Conservation (phyloP, 2,113 vertebrate genomes). For the Tachysurus vachellii region DNA sequence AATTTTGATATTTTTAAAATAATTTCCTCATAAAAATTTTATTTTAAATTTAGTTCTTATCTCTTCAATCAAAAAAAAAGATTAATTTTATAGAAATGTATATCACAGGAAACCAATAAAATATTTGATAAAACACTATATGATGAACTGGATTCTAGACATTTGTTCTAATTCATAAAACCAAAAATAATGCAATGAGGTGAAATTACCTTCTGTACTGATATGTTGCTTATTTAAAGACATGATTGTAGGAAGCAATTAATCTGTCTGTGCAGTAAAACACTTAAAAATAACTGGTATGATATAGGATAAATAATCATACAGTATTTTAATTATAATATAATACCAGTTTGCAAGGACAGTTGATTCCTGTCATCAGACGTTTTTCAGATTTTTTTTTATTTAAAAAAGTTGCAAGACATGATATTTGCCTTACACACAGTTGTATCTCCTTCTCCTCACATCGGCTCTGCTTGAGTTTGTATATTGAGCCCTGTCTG, state of each 20-base stretch:
- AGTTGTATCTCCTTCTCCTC: neutral
- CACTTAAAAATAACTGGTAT: neutral
- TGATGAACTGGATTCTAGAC: neutral
- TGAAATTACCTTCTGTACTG: neutral
- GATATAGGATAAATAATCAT: neutral
- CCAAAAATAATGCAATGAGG: neutral
- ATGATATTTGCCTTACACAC: neutral
- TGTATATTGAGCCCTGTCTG: conserved; percentile 50
- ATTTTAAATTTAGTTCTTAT: neutral
- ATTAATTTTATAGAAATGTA: neutral
- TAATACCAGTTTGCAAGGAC: neutral
- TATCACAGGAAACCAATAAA: neutral
- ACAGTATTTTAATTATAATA: neutral
- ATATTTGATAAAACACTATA: neutral
- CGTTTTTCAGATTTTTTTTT: neutral
- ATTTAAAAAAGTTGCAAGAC: neutral
- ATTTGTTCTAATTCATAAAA: neutral
- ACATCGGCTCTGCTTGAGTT: neutral
- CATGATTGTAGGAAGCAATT: neutral
- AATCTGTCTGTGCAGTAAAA: neutral
- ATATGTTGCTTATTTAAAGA: neutral
- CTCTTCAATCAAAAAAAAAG: neutral
- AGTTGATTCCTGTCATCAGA: neutral
- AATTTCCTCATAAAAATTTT: neutral
- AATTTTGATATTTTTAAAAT: neutral